Evolutionary conservation across 2,888 invertebrate genomes (phyloP).

Genomic region (Phyllotreta cruciferae): DNA sequence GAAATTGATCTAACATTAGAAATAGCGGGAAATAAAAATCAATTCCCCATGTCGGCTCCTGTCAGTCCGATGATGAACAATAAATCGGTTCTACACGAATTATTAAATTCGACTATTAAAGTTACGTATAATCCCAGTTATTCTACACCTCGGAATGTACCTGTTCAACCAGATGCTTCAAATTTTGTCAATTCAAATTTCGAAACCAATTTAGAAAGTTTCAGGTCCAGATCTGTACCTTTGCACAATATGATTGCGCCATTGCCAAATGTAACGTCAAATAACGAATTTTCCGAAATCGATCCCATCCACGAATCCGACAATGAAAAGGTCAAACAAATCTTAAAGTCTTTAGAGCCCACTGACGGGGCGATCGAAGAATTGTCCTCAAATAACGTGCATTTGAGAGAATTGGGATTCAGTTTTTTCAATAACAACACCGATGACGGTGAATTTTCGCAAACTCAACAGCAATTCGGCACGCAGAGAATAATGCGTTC

Average conservation of each 20-base stretch:
- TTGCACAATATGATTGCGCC: conserved; percentile 45
- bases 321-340: conserved; percentile 70
- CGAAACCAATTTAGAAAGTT: conserved; percentile 51
- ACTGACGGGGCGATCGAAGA: conserved; percentile 48
- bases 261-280: conserved; percentile 24
- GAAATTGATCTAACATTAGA: conserved; percentile 53
- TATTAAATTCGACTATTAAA: conserved; percentile 62
- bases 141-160: conserved; percentile 36
- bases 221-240: conserved; percentile 82
- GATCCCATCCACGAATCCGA: conserved; percentile 68
- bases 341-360: conserved; percentile 68
- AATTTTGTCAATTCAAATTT: conserved; percentile 68
- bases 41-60: conserved; percentile 71
- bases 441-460: conserved; percentile 27
- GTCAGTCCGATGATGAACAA: conserved; percentile 66
- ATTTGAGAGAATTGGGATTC: conserved; percentile 44
- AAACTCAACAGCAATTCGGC: conserved; percentile 14
- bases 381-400: conserved; percentile 44
- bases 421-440: conserved; percentile 24
- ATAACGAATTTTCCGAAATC: conserved; percentile 72
- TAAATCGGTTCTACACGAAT: conserved; percentile 58
- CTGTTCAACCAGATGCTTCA: conserved; percentile 48
- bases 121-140: conserved; percentile 63
- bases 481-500: conserved; percentile 32
- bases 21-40: conserved; percentile 56